A percentile compares a stretch with the other conserved stretches of the same genome.
phyloP scores from a whole-genome alignment of 1,140 invertebrate species.

The Brachionus rotundiformis region DNA sequence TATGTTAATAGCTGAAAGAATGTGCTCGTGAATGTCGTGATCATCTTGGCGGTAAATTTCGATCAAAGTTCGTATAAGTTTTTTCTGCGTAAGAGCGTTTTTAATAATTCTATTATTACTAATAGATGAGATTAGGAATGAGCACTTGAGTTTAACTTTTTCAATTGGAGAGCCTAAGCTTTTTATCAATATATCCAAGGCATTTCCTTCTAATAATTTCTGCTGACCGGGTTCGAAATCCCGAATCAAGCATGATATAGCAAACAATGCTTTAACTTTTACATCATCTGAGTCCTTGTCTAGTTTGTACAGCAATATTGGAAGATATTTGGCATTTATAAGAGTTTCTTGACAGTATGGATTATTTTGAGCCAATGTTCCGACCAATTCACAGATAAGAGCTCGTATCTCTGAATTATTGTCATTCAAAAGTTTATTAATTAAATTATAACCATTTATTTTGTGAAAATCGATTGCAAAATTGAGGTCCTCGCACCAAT shows the following conservation, averaged over 20 bases:
- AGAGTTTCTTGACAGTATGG: slow-evolving; percentile 72
- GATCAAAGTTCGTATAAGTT: not conserved
- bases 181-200: slow-evolving; percentile 27
- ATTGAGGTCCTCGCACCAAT: slow-evolving; percentile 73
- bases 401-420: slow-evolving; percentile 69
- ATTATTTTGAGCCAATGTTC: slow-evolving; percentile 77
- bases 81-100: slow-evolving; percentile 19
- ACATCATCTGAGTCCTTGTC: slow-evolving; percentile 69
- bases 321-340: slow-evolving; percentile 70
- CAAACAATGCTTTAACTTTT: slow-evolving; percentile 73
- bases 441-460: slow-evolving; percentile 74
- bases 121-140: slow-evolving; percentile 39
- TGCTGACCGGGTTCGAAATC: slow-evolving; percentile 29
- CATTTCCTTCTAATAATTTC: slow-evolving; percentile 11
- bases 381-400: slow-evolving; percentile 71
- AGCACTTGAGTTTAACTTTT: slow-evolving; percentile 38
- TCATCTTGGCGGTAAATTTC: not conserved
- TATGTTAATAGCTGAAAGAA: slow-evolving; percentile 40
- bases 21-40: slow-evolving; percentile 18
- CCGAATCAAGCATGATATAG: slow-evolving; percentile 70
- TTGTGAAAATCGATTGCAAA: slow-evolving; percentile 78
- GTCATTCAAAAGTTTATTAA: slow-evolving; percentile 71
- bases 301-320: slow-evolving; percentile 70
- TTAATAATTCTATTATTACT: slow-evolving; percentile 18
- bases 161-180: not conserved